Evolutionary conservation across 2,888 invertebrate species (phyloP), one percentile per base, ranked within the genome.

Genomic region (Pyrochroa serraticornis): DNA sequence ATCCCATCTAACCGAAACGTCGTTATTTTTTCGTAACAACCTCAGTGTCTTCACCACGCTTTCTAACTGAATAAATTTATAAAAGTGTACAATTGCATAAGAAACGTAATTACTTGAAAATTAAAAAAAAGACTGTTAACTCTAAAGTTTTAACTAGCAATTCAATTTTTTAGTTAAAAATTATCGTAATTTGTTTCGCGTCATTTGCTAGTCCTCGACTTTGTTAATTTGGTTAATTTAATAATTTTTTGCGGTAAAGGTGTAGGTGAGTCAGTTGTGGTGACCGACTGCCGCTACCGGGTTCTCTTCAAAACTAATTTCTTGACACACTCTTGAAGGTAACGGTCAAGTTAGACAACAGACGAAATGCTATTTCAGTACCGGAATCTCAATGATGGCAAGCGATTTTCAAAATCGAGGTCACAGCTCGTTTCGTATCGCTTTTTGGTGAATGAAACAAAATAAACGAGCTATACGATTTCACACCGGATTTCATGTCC

Each of bases 251-350:
- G 13, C 12, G 2, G 6, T 38, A 13, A 9, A 7, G 7, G 8
- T 3, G 2, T 7, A 38, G 41, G 7, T 22, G 31, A 22, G 37
- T 33, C 41, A 61, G 62, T 63, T 63, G 63, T 63, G 62, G 42
- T 65, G 65, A 65, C 65, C 65, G 50, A 65, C 56, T 62, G 56
- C 58, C 33, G 62, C 56, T 63, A 54, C 61, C 37, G 55, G 48
- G 53, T 46, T 41, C 58, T 62, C 64, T 60, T 59, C 53, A 22
- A n/a, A 3, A 22, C 58, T 50, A 49, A 55, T 47, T 55, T 60
- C 53, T 59, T 63, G 65, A 65, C 61, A 63, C 48, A 62, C 54
- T 65, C 59, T 54, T 33, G 34, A 8, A 22, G 8, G 12, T 46
- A 46, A 46, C 46, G 14, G 46, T 46, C 34, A 14, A 38, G 7